phyloP scores from a whole-genome alignment of 2,797 vertebrate genomes.

The Pyrocephalus nanus region DNA sequence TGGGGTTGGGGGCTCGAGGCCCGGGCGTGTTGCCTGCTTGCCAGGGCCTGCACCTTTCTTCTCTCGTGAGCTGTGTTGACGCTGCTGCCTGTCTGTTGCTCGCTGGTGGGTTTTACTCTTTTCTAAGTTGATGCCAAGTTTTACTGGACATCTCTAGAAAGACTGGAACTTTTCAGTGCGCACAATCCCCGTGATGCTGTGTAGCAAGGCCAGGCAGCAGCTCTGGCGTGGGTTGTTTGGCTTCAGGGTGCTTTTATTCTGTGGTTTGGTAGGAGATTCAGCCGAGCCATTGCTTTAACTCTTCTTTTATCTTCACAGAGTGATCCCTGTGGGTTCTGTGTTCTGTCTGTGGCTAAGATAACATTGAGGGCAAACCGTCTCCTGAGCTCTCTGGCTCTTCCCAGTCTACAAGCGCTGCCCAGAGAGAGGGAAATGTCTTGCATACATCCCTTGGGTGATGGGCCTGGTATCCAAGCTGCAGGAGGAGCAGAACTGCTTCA shows the following conservation, averaged over 20 bases:
- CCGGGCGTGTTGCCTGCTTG: background rate
- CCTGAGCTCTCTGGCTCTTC: background rate
- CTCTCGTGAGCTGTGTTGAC: background rate
- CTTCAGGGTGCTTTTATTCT: background rate
- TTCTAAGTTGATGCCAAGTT: background rate
- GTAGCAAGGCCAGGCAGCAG: background rate
- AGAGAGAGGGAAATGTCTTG: background rate
- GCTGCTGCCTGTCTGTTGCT: background rate
- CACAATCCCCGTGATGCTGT: background rate
- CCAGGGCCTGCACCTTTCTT: background rate
- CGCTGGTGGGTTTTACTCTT: background rate
- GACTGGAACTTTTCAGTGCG: background rate
- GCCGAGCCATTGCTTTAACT: background rate
- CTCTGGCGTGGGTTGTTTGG: background rate
- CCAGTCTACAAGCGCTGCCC: background rate
- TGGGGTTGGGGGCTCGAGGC: accelerated
- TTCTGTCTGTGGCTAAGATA: background rate
- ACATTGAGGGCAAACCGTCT: background rate
- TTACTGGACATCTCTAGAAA: background rate
- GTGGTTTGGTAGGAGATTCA: background rate
- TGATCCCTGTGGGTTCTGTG: background rate
- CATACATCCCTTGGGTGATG: background rate
- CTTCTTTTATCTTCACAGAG: background rate
- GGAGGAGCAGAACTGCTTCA: background rate
- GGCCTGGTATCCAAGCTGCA: accelerated